These are phyloP conservation scores for Stratiomys singularior DNA, from an alignment of 2,888 invertebrate genomes.

Conservation along the genomic window DNA sequence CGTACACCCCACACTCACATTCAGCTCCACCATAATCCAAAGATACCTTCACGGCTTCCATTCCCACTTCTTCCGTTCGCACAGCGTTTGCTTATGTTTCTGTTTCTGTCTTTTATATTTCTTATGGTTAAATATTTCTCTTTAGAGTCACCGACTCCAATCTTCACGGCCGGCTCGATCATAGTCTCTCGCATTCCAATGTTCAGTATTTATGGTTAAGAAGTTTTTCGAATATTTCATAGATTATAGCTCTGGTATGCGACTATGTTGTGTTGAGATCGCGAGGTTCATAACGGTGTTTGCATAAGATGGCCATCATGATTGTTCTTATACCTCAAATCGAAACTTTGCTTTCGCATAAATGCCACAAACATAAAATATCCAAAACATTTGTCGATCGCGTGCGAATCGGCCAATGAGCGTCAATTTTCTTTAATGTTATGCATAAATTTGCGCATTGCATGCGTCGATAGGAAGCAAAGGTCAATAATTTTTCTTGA, in stretches of 20 bases:
- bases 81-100: conserved; percentile 9
- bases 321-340: neutral
- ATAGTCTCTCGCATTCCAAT: conserved; percentile 37
- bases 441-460: too few relatives aligned
- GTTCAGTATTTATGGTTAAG: conserved; percentile 30
- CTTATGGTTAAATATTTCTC: conserved; percentile 37
- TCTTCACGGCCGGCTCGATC: neutral
- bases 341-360: too few relatives aligned
- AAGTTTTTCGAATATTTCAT: conserved; percentile 16
- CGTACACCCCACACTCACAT: neutral
- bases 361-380: too few relatives aligned
- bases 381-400: too few relatives aligned
- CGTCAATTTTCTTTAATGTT: too few relatives aligned
- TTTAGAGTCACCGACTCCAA: conserved; percentile 34
- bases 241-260: conserved; percentile 22
- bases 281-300: conserved; percentile 3
- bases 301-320: neutral
- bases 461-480: too few relatives aligned
- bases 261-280: neutral
- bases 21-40: too few relatives aligned
- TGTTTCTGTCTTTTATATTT: conserved; percentile 28
- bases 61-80: too few relatives aligned
- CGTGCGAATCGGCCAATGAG: too few relatives aligned
- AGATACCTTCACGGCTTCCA: too few relatives aligned
- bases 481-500: too few relatives aligned